Percentiles rank a stretch among this genome's conserved stretches.
Conservation (phyloP, 2,888 invertebrate genomes). For the Drosophila putrida region DNA sequence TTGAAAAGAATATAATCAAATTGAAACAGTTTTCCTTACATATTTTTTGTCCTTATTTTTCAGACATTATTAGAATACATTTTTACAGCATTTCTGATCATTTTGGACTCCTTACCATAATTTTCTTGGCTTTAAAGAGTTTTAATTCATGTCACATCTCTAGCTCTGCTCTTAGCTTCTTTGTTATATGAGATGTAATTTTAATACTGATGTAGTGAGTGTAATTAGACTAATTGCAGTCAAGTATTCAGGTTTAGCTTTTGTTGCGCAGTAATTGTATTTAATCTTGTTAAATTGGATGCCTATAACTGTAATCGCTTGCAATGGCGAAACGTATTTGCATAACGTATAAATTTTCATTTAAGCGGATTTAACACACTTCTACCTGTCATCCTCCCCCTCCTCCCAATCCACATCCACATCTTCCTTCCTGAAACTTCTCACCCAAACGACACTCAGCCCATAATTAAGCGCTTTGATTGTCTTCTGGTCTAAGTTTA, state of each 20-base stretch:
- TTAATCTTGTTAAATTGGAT: constrained; percentile 55
- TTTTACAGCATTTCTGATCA: too few relatives aligned
- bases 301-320: constrained; percentile 38
- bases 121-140: neutral
- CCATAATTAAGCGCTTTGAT: constrained; percentile 65
- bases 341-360: constrained; percentile 59
- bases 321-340: constrained; percentile 37
- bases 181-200: constrained; percentile 7
- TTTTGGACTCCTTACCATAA: too few relatives aligned
- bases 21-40: too few relatives aligned
- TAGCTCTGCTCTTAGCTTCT: neutral
- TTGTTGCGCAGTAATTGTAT: constrained; percentile 45
- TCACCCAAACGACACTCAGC: constrained; percentile 34
- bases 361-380: constrained; percentile 59
- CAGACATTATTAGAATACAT: too few relatives aligned
- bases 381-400: neutral
- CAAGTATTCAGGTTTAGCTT: constrained; percentile 21
- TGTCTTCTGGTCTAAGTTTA: constrained; percentile 48
- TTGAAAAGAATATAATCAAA: too few relatives aligned
- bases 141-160: neutral
- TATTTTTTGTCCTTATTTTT: too few relatives aligned
- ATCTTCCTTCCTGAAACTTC: constrained; percentile 10
- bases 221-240: constrained; percentile 53
- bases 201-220: constrained; percentile 26
- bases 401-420: neutral